phyloP scores from a whole-genome alignment of 2,888 invertebrate species.

The Tachystola acroxantha region DNA sequence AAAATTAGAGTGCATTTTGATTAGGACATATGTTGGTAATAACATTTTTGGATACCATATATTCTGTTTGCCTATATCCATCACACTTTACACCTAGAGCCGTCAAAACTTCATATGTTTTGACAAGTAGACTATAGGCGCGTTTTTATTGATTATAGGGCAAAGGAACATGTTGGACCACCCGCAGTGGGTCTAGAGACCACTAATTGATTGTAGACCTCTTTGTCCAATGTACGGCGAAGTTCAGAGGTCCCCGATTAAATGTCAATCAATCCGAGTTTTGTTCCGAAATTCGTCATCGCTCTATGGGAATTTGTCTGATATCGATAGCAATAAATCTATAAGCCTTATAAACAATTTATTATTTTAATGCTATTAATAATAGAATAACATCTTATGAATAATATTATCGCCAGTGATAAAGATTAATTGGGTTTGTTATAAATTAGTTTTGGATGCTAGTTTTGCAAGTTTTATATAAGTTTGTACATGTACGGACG shows the following conservation, averaged over 20 bases:
- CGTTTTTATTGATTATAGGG: constrained; percentile 50
- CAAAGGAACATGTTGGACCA: constrained; percentile 46
- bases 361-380: too few species aligned
- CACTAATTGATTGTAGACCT: constrained; percentile 49
- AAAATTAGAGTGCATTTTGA: too few species aligned
- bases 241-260: constrained; percentile 57
- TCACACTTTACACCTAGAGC: constrained; percentile 20
- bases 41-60: not conserved
- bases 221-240: constrained; percentile 44
- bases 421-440: not conserved
- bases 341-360: not conserved
- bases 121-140: constrained; percentile 37
- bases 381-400: too few species aligned
- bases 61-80: constrained; percentile 12
- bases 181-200: constrained; percentile 40
- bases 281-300: constrained; percentile 43
- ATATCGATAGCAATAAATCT: not conserved
- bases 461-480: too few species aligned
- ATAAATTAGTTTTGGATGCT: too few species aligned
- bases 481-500: too few species aligned
- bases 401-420: not conserved
- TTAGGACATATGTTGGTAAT: too few species aligned
- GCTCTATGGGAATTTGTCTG: constrained; percentile 14
- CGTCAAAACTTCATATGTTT: constrained; percentile 40
- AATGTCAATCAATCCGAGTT: constrained; percentile 45